Percentiles rank a stretch among this genome's conserved stretches.
phyloP scores from a whole-genome alignment of 2,888 invertebrate species.

The Drosophila melanosoma region DNA sequence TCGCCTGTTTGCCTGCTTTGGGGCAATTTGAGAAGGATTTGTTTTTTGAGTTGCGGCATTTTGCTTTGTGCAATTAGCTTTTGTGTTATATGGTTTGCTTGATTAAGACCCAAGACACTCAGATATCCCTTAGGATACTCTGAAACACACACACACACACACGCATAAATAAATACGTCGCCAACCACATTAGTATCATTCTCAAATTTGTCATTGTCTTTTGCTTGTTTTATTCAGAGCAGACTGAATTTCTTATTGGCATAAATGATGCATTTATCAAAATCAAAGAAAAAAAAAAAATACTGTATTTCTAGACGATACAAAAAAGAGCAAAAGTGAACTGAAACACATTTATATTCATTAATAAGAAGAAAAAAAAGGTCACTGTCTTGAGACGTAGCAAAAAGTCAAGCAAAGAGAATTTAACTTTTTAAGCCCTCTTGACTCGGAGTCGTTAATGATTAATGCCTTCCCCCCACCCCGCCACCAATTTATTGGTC shows the following conservation, averaged over 20 bases:
- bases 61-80: conserved; percentile 70
- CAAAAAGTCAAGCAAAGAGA: conserved; percentile 17
- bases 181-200: conserved; percentile 8
- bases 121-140: conserved; percentile 3
- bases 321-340: neutral
- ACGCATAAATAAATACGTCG: conserved; percentile 21
- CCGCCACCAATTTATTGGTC: conserved; percentile 13
- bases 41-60: conserved; percentile 47
- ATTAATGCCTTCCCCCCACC: conserved; percentile 34
- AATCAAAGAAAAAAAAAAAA: conserved; percentile 1
- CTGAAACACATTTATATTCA: conserved; percentile 14
- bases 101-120: conserved; percentile 41
- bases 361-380: neutral
- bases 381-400: neutral
- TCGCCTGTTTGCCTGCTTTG: conserved; percentile 38
- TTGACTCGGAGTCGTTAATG: conserved; percentile 22
- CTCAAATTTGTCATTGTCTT: neutral
- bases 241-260: conserved; percentile 7
- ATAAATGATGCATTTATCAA: conserved; percentile 31
- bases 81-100: conserved; percentile 56
- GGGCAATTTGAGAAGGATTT: conserved; percentile 3
- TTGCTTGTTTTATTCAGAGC: neutral
- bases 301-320: conserved; percentile 18
- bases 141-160: neutral
- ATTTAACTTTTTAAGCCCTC: conserved; percentile 2